Evolutionary conservation across 2,113 vertebrate species (phyloP), one percentile per base, ranked within the genome.

Genomic region (Ciconia boyciana): DNA sequence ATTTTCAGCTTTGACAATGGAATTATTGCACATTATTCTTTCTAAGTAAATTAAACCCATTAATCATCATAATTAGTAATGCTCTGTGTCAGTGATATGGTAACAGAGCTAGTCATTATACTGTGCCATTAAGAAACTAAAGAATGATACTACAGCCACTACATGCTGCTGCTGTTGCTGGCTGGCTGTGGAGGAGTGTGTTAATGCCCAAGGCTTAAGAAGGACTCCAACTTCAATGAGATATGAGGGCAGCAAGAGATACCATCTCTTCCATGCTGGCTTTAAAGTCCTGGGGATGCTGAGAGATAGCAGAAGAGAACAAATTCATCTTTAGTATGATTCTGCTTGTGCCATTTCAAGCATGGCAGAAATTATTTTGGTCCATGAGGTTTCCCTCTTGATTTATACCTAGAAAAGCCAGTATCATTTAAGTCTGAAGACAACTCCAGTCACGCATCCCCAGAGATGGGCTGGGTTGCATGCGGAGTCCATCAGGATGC

Each of bases 21-120:
- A 95, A 96, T 89, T 94, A 96, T 62, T 69, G 77, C 89, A 90
- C 77, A 66, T 92, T 84, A 87, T 88, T 96, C 95, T 96, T 95
- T 94, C 94, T 81, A 83, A 97, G 95, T 83, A 97, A 98, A 98
- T 97, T 96, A 98, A 98, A 96, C 31, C 65, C 92, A 97, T 98
- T 96, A 93, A 91, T 98, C 97, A 97, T 89, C 97, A 81, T 97
- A 97, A 98, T 98, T 95, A 97, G 94, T 89, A 96, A 93, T 25
- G 31, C 81, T 86, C 61, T 85, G 81, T 90, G 66, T 94, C 97
- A 96, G 84, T 89, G 84, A 87, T 96, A 94, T 9, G 43, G 74
- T 89, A 94, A 95, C 87, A 82, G 61, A 94, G 65, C 58, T 89
- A 85, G 91, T 96, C 94, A 97, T 97, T 95, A 78, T 28, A 84